phyloP scores from a whole-genome alignment of 1,140 invertebrate genomes.

The Popillia japonica region DNA sequence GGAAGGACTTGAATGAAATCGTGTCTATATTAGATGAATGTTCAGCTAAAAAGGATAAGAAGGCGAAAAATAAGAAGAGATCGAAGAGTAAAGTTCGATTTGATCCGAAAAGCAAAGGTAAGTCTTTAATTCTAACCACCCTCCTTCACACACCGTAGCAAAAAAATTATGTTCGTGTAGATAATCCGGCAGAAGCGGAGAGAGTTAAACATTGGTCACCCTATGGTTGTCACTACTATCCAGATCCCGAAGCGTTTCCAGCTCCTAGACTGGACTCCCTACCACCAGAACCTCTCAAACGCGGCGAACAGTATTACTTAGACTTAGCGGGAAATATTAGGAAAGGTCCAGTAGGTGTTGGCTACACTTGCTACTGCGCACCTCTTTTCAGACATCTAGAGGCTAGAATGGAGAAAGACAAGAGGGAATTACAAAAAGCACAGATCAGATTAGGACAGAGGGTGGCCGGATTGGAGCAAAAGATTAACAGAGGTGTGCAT shows the following conservation, averaged over 20 bases:
- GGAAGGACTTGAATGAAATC: slow-evolving; percentile 74
- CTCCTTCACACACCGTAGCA: not conserved
- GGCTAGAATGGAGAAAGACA: slow-evolving; percentile 83
- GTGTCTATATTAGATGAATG: slow-evolving; percentile 57
- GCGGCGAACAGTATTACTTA: slow-evolving; percentile 93
- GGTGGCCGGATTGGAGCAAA: slow-evolving; percentile 79
- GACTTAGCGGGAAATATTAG: slow-evolving; percentile 96
- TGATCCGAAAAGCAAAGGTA: slow-evolving; percentile 51
- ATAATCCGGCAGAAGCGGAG: slow-evolving; percentile 58
- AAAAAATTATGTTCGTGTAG: slow-evolving; percentile 26
- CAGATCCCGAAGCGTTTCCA: slow-evolving; percentile 82
- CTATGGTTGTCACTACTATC: slow-evolving; percentile 90
- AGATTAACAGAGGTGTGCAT: slow-evolving; percentile 68
- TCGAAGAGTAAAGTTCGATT: slow-evolving; percentile 62
- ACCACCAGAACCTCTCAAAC: slow-evolving; percentile 83
- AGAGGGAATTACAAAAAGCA: slow-evolving; percentile 83
- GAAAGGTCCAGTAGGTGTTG: slow-evolving; percentile 91
- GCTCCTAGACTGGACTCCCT: slow-evolving; percentile 84
- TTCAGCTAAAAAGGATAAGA: slow-evolving; percentile 60
- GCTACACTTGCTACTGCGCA: slow-evolving; percentile 78
- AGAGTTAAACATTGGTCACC: slow-evolving; percentile 77
- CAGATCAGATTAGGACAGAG: slow-evolving; percentile 82
- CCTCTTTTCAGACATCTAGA: slow-evolving; percentile 89
- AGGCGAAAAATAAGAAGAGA: slow-evolving; percentile 58
- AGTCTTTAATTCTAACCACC: slow-evolving; percentile 37